Percentiles rank a stretch among this genome's conserved stretches.
phyloP scores from a whole-genome alignment of 2,888 invertebrate species.

The Phlogophora meticulosa region DNA sequence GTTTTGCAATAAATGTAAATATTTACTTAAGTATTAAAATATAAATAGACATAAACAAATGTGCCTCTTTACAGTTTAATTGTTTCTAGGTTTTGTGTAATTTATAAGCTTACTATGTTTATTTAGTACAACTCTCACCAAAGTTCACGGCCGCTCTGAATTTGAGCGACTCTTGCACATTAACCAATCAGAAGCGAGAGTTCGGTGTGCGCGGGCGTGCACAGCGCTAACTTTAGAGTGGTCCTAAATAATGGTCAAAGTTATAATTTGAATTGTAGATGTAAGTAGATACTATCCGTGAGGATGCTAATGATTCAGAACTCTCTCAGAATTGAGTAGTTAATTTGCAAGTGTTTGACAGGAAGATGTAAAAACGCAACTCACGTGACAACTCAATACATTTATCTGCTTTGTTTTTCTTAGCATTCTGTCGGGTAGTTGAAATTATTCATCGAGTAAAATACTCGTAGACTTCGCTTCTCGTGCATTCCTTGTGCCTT shows the following conservation, averaged over 20 bases:
- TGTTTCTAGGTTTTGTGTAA: slow-evolving; percentile 46
- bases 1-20: slow-evolving; percentile 65
- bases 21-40: slow-evolving; percentile 61
- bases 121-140: slow-evolving; percentile 36
- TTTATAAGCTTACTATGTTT: slow-evolving; percentile 47
- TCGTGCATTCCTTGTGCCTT: slow-evolving; percentile 90
- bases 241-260: slow-evolving; percentile 9
- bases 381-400: neutral
- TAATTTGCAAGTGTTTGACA: neutral
- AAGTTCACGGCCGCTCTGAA: slow-evolving; percentile 18
- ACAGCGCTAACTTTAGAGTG: neutral
- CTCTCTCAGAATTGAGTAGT: neutral
- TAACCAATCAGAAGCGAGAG: neutral
- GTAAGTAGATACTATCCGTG: slow-evolving; percentile 15
- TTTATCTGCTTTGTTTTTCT: slow-evolving; percentile 7
- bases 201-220: neutral
- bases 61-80: slow-evolving; percentile 40
- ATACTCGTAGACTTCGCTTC: slow-evolving; percentile 72
- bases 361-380: neutral
- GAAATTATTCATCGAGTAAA: slow-evolving; percentile 51
- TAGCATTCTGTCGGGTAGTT: slow-evolving; percentile 34
- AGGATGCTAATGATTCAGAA: slow-evolving; percentile 9
- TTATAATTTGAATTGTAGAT: slow-evolving; percentile 34
- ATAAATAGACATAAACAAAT: slow-evolving; percentile 43
- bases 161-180: neutral